Evolutionary conservation across 2,888 invertebrate species (phyloP).

Genomic region (Cheilosia impressa): DNA sequence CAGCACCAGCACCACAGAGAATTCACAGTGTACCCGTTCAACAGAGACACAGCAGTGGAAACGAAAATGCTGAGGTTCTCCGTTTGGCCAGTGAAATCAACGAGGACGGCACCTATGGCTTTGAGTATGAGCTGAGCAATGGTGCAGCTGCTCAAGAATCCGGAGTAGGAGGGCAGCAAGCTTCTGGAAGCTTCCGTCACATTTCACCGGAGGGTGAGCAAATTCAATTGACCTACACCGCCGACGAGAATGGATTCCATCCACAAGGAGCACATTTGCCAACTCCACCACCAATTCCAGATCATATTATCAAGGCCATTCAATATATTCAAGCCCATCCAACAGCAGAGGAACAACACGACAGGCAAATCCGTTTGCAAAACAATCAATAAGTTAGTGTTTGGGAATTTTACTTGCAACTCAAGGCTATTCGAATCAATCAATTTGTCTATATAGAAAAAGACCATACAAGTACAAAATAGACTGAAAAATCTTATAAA

Average conservation of each 20-base stretch:
- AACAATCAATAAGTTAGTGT: slow-evolving; percentile 38
- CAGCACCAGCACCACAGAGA: too few relatives aligned
- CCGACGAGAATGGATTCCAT: slow-evolving; percentile 81
- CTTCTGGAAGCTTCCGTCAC: slow-evolving; percentile 78
- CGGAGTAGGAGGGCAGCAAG: slow-evolving; percentile 85
- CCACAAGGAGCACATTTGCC: slow-evolving; percentile 80
- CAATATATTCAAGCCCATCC: slow-evolving; percentile 81
- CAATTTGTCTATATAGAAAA: slow-evolving; percentile 9
- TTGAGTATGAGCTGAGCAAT: slow-evolving; percentile 85
- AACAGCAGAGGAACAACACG: slow-evolving; percentile 79
- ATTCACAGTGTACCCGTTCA: neutral
- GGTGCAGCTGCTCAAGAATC: slow-evolving; percentile 86
- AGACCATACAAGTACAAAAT: slow-evolving; percentile 8
- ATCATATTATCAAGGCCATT: slow-evolving; percentile 78
- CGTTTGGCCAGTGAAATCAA: slow-evolving; percentile 72
- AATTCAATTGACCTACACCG: slow-evolving; percentile 78
- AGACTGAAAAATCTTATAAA: slow-evolving; percentile 52
- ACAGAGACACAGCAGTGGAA: neutral
- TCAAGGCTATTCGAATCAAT: neutral
- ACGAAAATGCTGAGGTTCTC: slow-evolving; percentile 36
- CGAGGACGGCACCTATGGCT: slow-evolving; percentile 83
- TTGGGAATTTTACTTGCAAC: neutral
- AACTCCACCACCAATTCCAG: slow-evolving; percentile 81
- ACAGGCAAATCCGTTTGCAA: slow-evolving; percentile 67
- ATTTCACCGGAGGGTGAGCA: slow-evolving; percentile 80